These are phyloP conservation scores for Chaenogobius annularis DNA, from an alignment of 2,113 vertebrate species.

Conservation along the genomic window DNA sequence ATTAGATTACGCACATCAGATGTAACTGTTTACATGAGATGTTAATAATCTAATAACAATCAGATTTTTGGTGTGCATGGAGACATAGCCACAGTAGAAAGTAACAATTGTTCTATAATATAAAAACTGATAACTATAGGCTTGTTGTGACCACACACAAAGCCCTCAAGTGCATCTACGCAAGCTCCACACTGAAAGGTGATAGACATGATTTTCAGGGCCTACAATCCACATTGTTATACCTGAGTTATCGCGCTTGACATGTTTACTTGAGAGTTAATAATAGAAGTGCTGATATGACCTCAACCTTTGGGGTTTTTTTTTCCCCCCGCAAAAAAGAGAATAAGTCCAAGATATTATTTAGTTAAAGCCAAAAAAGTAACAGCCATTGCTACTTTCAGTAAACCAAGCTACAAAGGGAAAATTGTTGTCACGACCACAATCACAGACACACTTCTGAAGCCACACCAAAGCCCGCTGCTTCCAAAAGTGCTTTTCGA, in stretches of 20 bases:
- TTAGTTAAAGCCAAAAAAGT: constrained; percentile 26
- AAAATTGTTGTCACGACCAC: constrained; percentile 10
- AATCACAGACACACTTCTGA: constrained; percentile 31
- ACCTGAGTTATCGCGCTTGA: constrained; percentile 22
- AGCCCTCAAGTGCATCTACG: constrained; percentile 6
- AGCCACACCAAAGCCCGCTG: constrained; percentile 11
- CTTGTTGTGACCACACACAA: not conserved
- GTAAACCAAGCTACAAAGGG: constrained; percentile 11
- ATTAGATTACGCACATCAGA: too few species aligned
- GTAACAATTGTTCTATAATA: not conserved
- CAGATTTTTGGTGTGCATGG: too few species aligned
- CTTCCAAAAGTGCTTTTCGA: constrained; percentile 33
- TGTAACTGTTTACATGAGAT: too few species aligned
- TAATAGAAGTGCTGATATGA: constrained; percentile 57
- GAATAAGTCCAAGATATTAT: constrained; percentile 47
- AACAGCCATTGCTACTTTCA: constrained; percentile 1
- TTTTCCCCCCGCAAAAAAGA: not conserved
- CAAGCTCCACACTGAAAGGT: constrained; percentile 7
- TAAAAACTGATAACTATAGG: not conserved
- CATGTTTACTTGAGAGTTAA: constrained; percentile 44
- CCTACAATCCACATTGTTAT: constrained; percentile 8
- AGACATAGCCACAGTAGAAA: not conserved
- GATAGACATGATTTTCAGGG: constrained; percentile 6
- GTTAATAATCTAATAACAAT: too few species aligned
- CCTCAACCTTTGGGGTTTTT: constrained; percentile 27